phyloP scores from a whole-genome alignment of 1,140 invertebrate species.

The Cardiocondyla obscurior region DNA sequence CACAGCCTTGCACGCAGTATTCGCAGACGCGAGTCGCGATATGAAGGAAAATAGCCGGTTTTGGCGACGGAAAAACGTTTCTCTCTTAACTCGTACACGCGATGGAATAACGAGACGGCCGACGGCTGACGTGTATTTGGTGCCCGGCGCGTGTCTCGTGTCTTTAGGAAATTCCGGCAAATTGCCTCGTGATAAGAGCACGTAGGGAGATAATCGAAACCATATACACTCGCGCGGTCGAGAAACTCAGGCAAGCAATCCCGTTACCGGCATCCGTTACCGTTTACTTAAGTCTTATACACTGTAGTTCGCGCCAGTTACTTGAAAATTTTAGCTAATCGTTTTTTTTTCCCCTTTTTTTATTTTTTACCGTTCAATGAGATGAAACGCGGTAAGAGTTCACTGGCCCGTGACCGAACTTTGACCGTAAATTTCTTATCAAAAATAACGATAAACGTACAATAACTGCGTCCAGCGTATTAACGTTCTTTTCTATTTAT shows the following conservation, averaged over 20 bases:
- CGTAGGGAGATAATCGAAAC: slow-evolving; percentile 55
- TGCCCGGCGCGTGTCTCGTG: slow-evolving; percentile 37
- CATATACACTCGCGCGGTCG: slow-evolving; percentile 44
- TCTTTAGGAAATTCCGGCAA: slow-evolving; percentile 55
- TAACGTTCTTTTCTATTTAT: background rate
- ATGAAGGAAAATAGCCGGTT: slow-evolving; percentile 13
- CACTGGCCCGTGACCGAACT: background rate
- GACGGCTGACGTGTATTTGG: background rate
- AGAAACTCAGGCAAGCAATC: slow-evolving; percentile 19
- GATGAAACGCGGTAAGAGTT: background rate
- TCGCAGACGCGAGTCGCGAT: background rate
- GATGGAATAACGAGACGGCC: slow-evolving; percentile 34
- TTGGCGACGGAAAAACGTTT: slow-evolving; percentile 18
- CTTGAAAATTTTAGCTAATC: slow-evolving; percentile 16
- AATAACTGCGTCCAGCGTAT: too few relatives aligned
- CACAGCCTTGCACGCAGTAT: background rate
- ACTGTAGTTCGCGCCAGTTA: background rate
- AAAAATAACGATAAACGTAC: background rate
- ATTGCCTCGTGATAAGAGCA: slow-evolving; percentile 56
- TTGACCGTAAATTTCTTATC: background rate
- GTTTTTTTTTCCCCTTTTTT: too few relatives aligned
- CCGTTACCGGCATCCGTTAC: slow-evolving; percentile 31
- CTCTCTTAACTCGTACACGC: background rate
- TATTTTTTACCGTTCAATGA: background rate
- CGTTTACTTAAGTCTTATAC: slow-evolving; percentile 21